Evolutionary conservation across 2,113 vertebrate species (phyloP), one percentile per base, ranked within the genome.

Genomic region (Pipra filicauda): DNA sequence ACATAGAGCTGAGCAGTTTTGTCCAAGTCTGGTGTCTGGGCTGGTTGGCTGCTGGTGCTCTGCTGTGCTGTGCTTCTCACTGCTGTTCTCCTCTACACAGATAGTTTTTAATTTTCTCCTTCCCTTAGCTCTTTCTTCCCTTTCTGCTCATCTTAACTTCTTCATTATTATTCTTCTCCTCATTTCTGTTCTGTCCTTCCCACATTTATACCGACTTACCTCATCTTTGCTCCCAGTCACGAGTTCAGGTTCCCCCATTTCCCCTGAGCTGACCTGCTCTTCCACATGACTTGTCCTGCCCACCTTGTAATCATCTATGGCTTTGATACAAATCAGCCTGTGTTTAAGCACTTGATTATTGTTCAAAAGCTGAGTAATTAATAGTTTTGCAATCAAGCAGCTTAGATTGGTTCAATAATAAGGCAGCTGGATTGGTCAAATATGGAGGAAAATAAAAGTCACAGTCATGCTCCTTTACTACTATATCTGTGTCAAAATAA

Each of bases 1-100:
- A 5, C 22, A 19, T 2, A 31, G 26, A n/a, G 39, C 37, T 37
- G 33, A 51, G 11, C 58, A 10, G 67, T 43, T 69, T 46, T 82
- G 20, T 51, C 54, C 8, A 20, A 43, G 43, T 48, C 55, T 61
- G 59, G 44, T 10, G 58, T 26, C 51, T 21, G 9, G 23, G 6
- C 24, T 66, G 44, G 5, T 20, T 62, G 78, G 37, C 37, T 71
- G 28, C n/a, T 46, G 11, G 7, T 21, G 59, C 59, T 15, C 19
- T 21, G 17, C 59, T 15, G 22, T 21, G 17, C 22, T 58, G 5
- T 27, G n/a, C 55, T 70, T 71, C 55, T 65, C 61, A 16, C 21
- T 0, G 0, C 9, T 49, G 11, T 24, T 35, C 43, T 62, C 12
- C 13, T 5, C n/a, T 31, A 0, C 0, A 1, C 20, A 86, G 58